A percentile compares a stretch with the other conserved stretches of the same genome.
These are phyloP conservation scores for Bubalus kerabau DNA, from an alignment of 2,113 vertebrate genomes.

Conservation along the genomic window DNA sequence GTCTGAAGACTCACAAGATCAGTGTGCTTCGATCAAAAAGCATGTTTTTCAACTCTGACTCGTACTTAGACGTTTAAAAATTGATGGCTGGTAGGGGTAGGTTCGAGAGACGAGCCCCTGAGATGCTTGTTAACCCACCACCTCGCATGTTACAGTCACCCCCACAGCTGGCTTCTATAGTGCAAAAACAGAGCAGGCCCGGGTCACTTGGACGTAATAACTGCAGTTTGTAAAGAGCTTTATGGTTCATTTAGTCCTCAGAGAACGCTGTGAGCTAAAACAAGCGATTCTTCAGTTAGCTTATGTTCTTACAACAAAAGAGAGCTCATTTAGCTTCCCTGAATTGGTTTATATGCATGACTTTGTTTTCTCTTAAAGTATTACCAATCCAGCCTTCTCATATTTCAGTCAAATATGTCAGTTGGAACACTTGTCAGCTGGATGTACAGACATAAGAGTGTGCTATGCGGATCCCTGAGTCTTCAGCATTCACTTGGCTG, in stretches of 20 bases:
- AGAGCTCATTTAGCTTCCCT: neutral
- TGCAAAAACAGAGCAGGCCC: neutral
- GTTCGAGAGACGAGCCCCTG: neutral
- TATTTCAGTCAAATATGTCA: neutral
- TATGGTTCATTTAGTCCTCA: neutral
- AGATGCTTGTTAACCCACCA: neutral
- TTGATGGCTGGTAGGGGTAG: neutral
- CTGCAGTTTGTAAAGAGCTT: neutral
- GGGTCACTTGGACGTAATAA: neutral
- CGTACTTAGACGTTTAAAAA: neutral
- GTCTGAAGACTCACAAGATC: neutral
- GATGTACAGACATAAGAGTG: neutral
- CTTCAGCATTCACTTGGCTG: neutral
- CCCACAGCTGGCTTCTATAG: neutral
- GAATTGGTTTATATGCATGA: neutral
- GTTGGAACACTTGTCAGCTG: neutral
- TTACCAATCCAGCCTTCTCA: neutral
- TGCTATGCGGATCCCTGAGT: neutral
- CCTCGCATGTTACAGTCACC: too few relatives aligned
- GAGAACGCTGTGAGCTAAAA: neutral
- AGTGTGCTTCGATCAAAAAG: neutral
- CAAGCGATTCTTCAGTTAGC: neutral
- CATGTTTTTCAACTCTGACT: neutral
- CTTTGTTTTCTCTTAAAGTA: neutral
- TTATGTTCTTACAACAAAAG: neutral